These are phyloP conservation scores for Halcyon chelicuti DNA, from an alignment of 2,797 vertebrate species.

Conservation along the genomic window DNA sequence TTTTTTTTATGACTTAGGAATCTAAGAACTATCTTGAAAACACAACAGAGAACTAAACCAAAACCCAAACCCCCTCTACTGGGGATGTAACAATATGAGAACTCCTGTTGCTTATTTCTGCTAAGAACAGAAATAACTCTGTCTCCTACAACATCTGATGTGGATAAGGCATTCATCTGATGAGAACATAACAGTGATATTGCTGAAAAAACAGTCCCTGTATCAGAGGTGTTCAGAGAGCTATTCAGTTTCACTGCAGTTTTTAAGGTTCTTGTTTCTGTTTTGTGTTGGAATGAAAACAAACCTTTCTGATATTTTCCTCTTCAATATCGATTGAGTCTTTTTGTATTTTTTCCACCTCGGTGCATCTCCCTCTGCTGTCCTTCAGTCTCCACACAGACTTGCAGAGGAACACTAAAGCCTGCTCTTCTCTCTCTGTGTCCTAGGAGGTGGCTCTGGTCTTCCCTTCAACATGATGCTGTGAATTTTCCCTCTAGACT, in stretches of 20 bases:
- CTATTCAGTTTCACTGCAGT: neutral
- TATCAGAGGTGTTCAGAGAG: neutral
- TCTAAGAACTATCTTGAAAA: neutral
- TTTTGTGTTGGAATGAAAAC: neutral
- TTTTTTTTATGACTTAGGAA: neutral
- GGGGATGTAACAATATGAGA: neutral
- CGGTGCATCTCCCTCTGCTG: neutral
- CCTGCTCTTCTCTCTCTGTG: neutral
- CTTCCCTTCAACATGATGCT: accelerated
- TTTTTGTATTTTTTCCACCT: neutral
- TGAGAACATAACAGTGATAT: neutral
- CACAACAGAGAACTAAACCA: neutral
- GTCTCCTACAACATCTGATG: neutral
- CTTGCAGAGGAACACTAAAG: neutral
- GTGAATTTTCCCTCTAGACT: neutral
- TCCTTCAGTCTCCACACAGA: neutral
- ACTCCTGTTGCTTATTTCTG: neutral
- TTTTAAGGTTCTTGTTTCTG: neutral
- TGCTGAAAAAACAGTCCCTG: neutral
- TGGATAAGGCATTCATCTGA: neutral
- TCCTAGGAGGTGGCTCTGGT: neutral
- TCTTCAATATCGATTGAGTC: neutral
- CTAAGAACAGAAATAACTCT: neutral
- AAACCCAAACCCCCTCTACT: neutral
- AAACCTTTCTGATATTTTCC: neutral